A percentile compares a stretch with the other conserved stretches of the same genome.
Evolutionary conservation across 2,888 invertebrate species (phyloP).

Genomic region (Cantharis flavilabris): DNA sequence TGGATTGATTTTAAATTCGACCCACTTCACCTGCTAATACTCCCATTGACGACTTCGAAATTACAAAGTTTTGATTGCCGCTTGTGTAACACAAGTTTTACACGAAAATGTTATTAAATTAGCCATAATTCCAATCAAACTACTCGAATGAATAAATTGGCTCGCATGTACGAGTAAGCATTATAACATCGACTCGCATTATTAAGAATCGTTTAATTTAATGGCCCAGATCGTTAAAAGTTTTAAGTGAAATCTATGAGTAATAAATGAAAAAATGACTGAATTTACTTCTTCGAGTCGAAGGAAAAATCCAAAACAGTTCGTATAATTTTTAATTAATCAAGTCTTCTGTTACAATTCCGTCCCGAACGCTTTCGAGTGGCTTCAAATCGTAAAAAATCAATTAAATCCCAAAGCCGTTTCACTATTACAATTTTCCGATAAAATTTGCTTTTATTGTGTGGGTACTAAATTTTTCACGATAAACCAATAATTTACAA

Average conservation of each 20-base stretch:
- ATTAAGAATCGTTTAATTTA: not conserved
- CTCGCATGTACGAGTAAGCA: not conserved
- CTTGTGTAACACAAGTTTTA: not conserved
- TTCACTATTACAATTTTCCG: not conserved
- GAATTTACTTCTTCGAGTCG: not conserved
- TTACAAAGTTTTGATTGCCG: not conserved
- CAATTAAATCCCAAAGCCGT: not conserved
- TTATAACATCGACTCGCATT: not conserved
- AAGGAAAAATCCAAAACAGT: not conserved
- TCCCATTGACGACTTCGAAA: not conserved
- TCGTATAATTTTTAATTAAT: not conserved
- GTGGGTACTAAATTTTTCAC: not conserved
- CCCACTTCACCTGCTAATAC: not conserved
- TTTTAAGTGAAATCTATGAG: not conserved
- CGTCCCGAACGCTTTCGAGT: not conserved
- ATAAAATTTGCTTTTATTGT: not conserved
- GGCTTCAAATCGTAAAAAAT: not conserved
- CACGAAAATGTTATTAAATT: not conserved
- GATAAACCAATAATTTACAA: not conserved
- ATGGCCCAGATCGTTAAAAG: not conserved
- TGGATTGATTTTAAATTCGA: not conserved
- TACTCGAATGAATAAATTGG: not conserved
- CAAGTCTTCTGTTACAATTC: not conserved
- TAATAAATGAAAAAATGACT: not conserved
- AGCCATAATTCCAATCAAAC: not conserved